A percentile compares a stretch with the other conserved stretches of the same genome.
phyloP scores from a whole-genome alignment of 2,888 invertebrate species.

The Drepana falcataria region DNA sequence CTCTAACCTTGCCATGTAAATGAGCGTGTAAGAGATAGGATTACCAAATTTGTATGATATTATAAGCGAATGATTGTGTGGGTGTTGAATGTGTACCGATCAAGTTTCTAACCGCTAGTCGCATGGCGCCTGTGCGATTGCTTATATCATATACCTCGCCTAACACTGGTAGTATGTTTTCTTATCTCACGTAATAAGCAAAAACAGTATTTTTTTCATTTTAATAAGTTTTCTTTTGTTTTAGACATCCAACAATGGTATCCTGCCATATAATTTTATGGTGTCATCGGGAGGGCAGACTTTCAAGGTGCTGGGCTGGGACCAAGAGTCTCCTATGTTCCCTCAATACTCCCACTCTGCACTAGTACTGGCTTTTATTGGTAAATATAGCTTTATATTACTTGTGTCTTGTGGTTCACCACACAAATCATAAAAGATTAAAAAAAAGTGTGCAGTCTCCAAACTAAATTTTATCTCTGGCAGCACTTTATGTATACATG shows the following conservation, averaged over 20 bases:
- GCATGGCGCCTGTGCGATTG: neutral
- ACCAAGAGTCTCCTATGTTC: constrained; percentile 38
- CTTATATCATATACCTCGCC: neutral
- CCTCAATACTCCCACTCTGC: constrained; percentile 26
- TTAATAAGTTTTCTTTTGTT: neutral
- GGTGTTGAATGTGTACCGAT: neutral
- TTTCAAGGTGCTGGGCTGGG: constrained; percentile 72
- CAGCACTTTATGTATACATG: no score
- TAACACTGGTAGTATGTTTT: neutral
- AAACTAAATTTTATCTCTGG: no score
- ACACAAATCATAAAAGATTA: neutral
- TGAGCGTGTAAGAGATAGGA: no score
- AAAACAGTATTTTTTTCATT: no score
- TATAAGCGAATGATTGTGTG: no score
- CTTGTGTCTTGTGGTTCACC: neutral
- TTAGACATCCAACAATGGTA: constrained; percentile 6
- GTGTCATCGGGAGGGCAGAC: constrained; percentile 66
- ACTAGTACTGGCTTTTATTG: constrained; percentile 63
- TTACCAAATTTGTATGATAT: no score
- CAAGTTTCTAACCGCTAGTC: neutral
- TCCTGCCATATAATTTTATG: constrained; percentile 65
- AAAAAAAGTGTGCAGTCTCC: no score
- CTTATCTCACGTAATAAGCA: no score
- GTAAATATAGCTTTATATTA: constrained; percentile 27
- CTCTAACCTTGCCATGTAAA: no score